phyloP scores from a whole-genome alignment of 2,888 invertebrate species.

The Uropetala carovei region DNA sequence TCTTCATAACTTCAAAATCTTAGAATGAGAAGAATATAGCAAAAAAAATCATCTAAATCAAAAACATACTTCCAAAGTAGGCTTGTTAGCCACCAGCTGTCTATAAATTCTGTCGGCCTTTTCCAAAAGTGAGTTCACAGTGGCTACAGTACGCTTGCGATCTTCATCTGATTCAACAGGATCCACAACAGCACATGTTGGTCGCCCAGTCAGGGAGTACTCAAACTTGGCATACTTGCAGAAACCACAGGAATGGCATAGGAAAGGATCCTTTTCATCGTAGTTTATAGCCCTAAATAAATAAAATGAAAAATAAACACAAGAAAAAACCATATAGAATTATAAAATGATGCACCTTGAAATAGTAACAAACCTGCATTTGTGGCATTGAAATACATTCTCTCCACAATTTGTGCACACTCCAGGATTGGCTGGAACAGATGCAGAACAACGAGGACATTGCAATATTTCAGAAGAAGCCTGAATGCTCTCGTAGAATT shows the following conservation, averaged over 20 bases:
- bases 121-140: slow-evolving; percentile 92
- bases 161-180: slow-evolving; percentile 98
- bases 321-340: not conserved
- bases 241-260: slow-evolving; percentile 99
- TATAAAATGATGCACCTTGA: not conserved
- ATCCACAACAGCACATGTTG: slow-evolving; percentile 94
- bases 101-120: slow-evolving; percentile 97
- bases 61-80: slow-evolving; percentile 85
- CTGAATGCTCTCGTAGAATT: slow-evolving; percentile 97
- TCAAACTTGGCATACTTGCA: slow-evolving; percentile 99
- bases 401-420: slow-evolving; percentile 98
- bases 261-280: slow-evolving; percentile 98
- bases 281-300: slow-evolving; percentile 93
- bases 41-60: slow-evolving; percentile 48
- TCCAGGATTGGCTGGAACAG: slow-evolving; percentile 97
- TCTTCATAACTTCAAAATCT: no score
- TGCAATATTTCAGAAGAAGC: slow-evolving; percentile 95
- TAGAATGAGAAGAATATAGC: not conserved
- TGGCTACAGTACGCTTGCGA: slow-evolving; percentile 94
- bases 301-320: slow-evolving; percentile 10
- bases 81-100: slow-evolving; percentile 92
- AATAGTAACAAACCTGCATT: slow-evolving; percentile 84
- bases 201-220: slow-evolving; percentile 92
- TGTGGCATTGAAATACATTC: slow-evolving; percentile 99
- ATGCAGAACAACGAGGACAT: slow-evolving; percentile 96